Percentiles rank a stretch among this genome's conserved stretches.
Conservation (phyloP, 2,888 invertebrate species). For the Apamea epomidion region DNA sequence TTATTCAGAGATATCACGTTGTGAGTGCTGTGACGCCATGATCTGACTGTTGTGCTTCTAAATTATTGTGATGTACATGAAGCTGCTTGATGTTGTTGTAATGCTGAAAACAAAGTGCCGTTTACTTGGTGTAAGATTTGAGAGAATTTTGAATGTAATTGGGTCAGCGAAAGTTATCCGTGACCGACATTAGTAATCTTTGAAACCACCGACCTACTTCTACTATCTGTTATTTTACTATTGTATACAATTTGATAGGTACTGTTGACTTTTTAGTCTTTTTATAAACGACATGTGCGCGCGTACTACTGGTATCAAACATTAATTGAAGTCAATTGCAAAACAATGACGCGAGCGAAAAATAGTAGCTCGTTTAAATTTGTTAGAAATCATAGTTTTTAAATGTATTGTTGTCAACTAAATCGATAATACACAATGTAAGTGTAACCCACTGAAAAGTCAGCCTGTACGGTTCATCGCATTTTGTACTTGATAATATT, state of each 20-base stretch:
- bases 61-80: conserved; percentile 67
- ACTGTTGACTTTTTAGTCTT: conserved; percentile 9
- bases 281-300: not conserved
- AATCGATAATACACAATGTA: not conserved
- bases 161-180: conserved; percentile 57
- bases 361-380: not conserved
- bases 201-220: conserved; percentile 53
- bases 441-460: conserved; percentile 18
- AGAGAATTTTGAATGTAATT: conserved; percentile 53
- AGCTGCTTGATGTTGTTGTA: conserved; percentile 58
- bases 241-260: conserved; percentile 36
- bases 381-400: not conserved
- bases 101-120: conserved; percentile 39
- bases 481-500: conserved; percentile 22
- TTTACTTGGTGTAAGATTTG: conserved; percentile 37
- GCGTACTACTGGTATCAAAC: not conserved
- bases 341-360: conserved; percentile 5
- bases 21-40: conserved; percentile 54
- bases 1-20: conserved; percentile 71
- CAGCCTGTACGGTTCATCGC: conserved; percentile 18
- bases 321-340: conserved; percentile 20
- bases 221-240: conserved; percentile 55
- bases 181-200: conserved; percentile 59
- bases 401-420: not conserved
- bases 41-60: conserved; percentile 67